These are phyloP conservation scores for Alethe diademata DNA, from an alignment of 2,113 vertebrate species.

Conservation along the genomic window DNA sequence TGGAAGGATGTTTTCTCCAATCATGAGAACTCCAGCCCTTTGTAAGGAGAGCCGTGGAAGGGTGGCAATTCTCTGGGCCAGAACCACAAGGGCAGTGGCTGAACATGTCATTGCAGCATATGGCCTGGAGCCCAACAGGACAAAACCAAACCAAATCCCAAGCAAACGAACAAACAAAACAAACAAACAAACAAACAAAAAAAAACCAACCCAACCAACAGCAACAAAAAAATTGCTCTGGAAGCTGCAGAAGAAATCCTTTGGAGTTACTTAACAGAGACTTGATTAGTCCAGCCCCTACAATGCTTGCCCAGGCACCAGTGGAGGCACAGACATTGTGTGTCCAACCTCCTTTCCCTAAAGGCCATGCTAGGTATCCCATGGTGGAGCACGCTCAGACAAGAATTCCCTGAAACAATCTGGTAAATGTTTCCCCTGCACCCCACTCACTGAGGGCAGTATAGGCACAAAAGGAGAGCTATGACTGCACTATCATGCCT, in stretches of 20 bases:
- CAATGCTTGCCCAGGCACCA: not conserved
- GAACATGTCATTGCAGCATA: not conserved
- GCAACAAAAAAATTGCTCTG: not conserved
- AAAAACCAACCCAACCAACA: not conserved
- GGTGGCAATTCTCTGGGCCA: rapidly evolving
- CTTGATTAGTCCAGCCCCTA: not conserved
- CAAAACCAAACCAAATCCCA: not conserved
- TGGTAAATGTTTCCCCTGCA: not conserved
- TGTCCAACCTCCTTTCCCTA: not conserved
- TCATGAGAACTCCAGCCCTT: not conserved
- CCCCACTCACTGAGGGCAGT: not conserved
- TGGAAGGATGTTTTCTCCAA: not conserved
- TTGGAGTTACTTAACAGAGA: not conserved
- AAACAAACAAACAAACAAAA: too few relatives aligned
- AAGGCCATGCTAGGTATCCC: rapidly evolving
- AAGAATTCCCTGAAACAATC: not conserved
- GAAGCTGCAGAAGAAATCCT: not conserved
- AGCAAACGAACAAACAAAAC: not conserved
- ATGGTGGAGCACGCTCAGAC: not conserved
- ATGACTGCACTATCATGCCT: not conserved
- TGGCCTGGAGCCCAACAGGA: not conserved
- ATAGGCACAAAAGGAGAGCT: not conserved
- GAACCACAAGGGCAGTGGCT: not conserved
- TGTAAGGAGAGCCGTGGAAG: not conserved
- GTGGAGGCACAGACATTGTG: not conserved